A percentile compares a stretch with the other conserved stretches of the same genome.
Evolutionary conservation across 2,888 invertebrate genomes (phyloP).

Genomic region (Sinotaia quadrata): DNA sequence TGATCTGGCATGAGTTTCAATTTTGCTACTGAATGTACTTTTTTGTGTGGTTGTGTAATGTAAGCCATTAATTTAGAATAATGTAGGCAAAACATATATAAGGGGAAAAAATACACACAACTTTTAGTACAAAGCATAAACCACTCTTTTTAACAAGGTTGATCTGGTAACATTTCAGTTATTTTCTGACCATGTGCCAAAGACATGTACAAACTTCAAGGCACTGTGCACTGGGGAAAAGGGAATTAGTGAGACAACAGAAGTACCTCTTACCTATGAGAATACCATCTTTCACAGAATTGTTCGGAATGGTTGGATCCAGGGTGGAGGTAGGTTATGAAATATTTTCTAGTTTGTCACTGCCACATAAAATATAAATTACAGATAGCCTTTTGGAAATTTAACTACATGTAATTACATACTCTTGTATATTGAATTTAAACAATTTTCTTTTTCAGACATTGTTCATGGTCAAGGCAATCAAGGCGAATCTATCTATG

Average conservation of each 20-base stretch:
- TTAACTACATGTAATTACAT: neutral
- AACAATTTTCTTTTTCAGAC: slow-evolving; percentile 62
- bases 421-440: no score
- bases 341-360: neutral
- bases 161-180: no score
- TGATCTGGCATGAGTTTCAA: no score
- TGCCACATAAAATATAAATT: neutral
- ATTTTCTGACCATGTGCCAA: slow-evolving; percentile 82
- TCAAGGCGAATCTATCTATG: slow-evolving; percentile 72
- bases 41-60: no score
- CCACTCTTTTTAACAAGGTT: no score
- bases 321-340: slow-evolving; percentile 76
- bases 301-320: slow-evolving; percentile 81
- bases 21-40: no score
- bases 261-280: slow-evolving; percentile 70
- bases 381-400: neutral
- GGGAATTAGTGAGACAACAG: slow-evolving; percentile 59
- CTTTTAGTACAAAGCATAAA: no score
- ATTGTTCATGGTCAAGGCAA: slow-evolving; percentile 70
- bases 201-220: slow-evolving; percentile 84
- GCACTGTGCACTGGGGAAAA: slow-evolving; percentile 70
- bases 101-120: no score
- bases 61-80: no score
- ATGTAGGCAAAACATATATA: no score
- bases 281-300: slow-evolving; percentile 79